Base-by-base conservation (phyloP, 2,888 invertebrate species). In the Lasioglossum morio region DNA sequence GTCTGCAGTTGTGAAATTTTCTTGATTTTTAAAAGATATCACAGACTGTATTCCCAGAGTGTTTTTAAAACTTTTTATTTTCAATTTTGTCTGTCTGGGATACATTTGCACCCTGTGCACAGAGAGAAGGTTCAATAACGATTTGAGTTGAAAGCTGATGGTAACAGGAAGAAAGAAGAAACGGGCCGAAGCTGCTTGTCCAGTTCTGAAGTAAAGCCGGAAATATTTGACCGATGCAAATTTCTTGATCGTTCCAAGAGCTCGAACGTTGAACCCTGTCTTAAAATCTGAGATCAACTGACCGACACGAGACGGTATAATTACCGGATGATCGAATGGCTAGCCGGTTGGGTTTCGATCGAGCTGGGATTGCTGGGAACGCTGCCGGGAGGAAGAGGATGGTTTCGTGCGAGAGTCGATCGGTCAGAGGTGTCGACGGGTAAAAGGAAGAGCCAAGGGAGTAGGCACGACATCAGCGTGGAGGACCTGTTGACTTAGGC, bases 401-500 rank as follows among this genome's bases (percentile, higher is more conserved):
- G n/a, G 48, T 48, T 77, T 43, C 77, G 72, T 23, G 80, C 81
- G 77, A 72, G 82, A 40, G 74, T 14, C 85, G 82, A 87, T 85
- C 81, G 84, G 74, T 78, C 73, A 69, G 74, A 85, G 88, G 86
- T 90, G 86, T 85, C 85, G 82, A 90, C 84, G 81, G 83, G 70
- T 63, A 87, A 84, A 87, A 86, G 72, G 82, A 72, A 86, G 46
- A 69, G 76, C 70, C 43, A 66, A 53, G 63, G 43, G 60, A n/a
- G 73, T 63, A 23, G 78, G 73, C 77, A 80, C 82, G 83, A 84
- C 72, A 82, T 89, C 84, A 80, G 53, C 81, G 40, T 70, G 84
- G 82, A 82, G 88, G 85, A 92, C 87, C 89, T 91, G 92, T 90
- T 91, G 90, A 92, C 89, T 92, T 91, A 91, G 89, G 89, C 81